These are phyloP conservation scores for Mus musculus DNA, from an alignment of 2,113 vertebrate species.

Conservation along the genomic window GRCm39 chr4:33510001-33510500, in stretches of 20 bases:
- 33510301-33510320: neutral
- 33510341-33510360: too few species aligned
- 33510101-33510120: neutral
- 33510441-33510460: neutral
- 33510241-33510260: too few species aligned
- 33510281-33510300: neutral
- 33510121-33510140: neutral
- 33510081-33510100: neutral
- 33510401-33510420: neutral
- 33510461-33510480: neutral
- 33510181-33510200: neutral
- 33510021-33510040: neutral
- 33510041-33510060: neutral
- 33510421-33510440: neutral
- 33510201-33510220: neutral
- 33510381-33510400: neutral
- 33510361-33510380: neutral
- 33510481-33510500: neutral
- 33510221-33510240: neutral
- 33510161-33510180: neutral
- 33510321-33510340: neutral
- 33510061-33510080: neutral
- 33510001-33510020: neutral
- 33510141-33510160: neutral
- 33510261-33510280: too few species aligned